Evolutionary conservation across 92 coral and sea anemone genomes (phyloP).

Genomic region (Nematostella vectensis): DNA sequence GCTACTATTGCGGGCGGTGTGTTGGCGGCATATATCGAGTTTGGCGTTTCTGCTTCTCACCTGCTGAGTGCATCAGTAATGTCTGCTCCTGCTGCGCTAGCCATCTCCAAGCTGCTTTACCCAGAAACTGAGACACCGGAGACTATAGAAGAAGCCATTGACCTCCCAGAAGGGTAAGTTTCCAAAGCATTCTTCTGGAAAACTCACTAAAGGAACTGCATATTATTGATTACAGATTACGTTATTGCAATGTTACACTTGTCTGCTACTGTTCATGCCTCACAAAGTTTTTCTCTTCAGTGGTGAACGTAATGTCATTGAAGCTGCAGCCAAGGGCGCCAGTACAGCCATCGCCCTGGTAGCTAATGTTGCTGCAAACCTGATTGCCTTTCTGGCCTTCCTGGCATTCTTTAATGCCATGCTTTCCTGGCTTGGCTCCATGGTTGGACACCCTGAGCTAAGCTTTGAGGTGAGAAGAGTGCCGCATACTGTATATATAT

Average conservation of each 20-base stretch:
- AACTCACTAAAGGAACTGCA: too few relatives aligned
- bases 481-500: too few relatives aligned
- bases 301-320: constrained; percentile 78
- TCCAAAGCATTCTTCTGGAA: too few relatives aligned
- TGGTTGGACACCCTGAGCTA: constrained; percentile 63
- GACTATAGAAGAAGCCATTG: constrained; percentile 58
- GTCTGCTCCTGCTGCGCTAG: constrained; percentile 98
- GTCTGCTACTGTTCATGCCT: too few relatives aligned
- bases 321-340: constrained; percentile 96
- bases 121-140: constrained; percentile 86
- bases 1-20: constrained; percentile 98
- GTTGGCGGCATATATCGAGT: constrained; percentile 82
- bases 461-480: constrained; percentile 44
- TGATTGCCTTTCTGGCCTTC: constrained; percentile 89
- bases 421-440: constrained; percentile 76
- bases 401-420: constrained; percentile 84
- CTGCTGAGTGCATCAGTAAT: constrained; percentile 88
- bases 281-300: constrained; percentile 15
- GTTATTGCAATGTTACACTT: too few relatives aligned
- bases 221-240: too few relatives aligned
- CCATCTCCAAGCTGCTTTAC: constrained; percentile 83
- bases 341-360: constrained; percentile 74
- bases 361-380: constrained; percentile 90
- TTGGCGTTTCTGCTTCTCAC: constrained; percentile 90
- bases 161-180: constrained; percentile 64